Evolutionary conservation across 2,113 vertebrate genomes (phyloP).

Genomic region (Megaceryle torquata): DNA sequence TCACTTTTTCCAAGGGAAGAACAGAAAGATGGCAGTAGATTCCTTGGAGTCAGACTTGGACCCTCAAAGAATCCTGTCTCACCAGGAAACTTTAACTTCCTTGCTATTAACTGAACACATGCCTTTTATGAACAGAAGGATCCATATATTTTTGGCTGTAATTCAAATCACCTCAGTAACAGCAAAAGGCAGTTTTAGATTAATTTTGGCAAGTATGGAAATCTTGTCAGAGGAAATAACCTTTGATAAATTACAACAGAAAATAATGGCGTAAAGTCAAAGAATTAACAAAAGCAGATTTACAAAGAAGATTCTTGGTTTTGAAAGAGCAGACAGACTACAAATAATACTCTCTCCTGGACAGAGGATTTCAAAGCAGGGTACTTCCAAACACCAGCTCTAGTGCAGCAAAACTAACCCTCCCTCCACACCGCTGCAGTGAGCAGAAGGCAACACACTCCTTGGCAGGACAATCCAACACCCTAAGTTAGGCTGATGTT

Average conservation of each 20-base stretch:
- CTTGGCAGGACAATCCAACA: not conserved
- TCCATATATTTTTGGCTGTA: not conserved
- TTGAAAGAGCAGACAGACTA: not conserved
- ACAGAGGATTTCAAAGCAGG: not conserved
- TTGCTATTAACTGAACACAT: not conserved
- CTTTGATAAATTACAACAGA: not conserved
- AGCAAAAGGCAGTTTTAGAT: constrained; percentile 14
- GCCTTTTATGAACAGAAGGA: not conserved
- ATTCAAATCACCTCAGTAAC: not conserved
- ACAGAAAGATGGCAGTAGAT: constrained; percentile 24
- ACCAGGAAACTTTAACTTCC: not conserved
- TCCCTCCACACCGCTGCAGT: not conserved
- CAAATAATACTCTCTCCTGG: not conserved
- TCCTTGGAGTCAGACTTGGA: constrained; percentile 19
- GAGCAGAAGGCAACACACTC: not conserved
- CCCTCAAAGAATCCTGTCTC: constrained; percentile 23
- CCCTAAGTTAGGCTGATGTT: not conserved
- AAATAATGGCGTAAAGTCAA: not conserved
- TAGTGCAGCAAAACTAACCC: not conserved
- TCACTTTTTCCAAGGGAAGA: not conserved
- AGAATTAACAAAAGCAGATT: constrained; percentile 13
- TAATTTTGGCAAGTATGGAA: not conserved
- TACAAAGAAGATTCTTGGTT: not conserved
- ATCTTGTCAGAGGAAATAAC: constrained; percentile 12
- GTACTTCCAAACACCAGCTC: not conserved